These are phyloP conservation scores for Sibirionetta formosa DNA, from an alignment of 2,797 vertebrate genomes.

Conservation along the genomic window DNA sequence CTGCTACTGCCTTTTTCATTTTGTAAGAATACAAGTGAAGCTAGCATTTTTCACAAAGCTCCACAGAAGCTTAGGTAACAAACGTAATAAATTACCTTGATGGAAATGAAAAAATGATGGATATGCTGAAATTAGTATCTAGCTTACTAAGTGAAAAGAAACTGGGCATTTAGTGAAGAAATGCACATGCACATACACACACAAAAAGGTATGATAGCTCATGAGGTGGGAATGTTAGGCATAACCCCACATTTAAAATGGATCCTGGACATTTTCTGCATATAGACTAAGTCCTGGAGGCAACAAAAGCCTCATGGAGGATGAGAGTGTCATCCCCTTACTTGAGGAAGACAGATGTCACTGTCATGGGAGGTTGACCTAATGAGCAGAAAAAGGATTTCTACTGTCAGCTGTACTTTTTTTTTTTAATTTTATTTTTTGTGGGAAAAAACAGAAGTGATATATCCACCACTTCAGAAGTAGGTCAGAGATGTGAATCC, in stretches of 20 bases:
- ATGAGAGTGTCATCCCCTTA: not conserved
- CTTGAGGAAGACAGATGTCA: not conserved
- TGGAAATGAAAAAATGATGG: not conserved
- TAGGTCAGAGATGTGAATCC: constrained; percentile 25
- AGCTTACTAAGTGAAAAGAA: not conserved
- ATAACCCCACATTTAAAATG: not conserved
- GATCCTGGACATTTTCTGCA: not conserved
- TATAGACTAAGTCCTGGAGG: not conserved
- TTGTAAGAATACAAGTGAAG: not conserved
- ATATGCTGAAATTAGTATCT: not conserved
- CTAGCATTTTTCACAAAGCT: not conserved
- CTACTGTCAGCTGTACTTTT: not conserved
- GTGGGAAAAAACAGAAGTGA: not conserved
- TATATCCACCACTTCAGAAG: not conserved
- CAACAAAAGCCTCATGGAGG: not conserved
- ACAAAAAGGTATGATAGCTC: not conserved
- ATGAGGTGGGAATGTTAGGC: not conserved
- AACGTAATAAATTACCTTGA: not conserved
- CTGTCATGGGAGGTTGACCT: not conserved
- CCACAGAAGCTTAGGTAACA: not conserved
- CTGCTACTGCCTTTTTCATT: not conserved
- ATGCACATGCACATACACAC: too few relatives aligned
- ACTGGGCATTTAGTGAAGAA: not conserved
- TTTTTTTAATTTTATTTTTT: not conserved
- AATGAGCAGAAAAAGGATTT: not conserved